Evolutionary conservation across 1,140 invertebrate genomes (phyloP).

Genomic region (Eulimnadia texana): DNA sequence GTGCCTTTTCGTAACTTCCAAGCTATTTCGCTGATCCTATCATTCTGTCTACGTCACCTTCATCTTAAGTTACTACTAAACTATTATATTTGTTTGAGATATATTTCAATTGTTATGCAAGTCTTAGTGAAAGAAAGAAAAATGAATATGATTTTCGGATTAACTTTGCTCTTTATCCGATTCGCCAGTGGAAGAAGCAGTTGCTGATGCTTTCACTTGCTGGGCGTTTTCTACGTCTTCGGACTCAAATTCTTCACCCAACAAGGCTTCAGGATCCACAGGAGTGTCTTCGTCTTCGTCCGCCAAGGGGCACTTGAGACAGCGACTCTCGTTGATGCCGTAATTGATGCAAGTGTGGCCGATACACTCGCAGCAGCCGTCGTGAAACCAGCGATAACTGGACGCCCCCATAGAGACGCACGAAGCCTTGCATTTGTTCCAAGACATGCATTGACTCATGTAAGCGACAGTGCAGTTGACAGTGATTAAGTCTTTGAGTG

Average conservation of each 20-base stretch:
- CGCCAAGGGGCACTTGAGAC: conserved; percentile 22
- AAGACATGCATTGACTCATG: conserved; percentile 76
- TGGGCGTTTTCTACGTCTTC: conserved; percentile 17
- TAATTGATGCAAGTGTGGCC: conserved; percentile 80
- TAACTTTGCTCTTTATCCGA: too few species aligned
- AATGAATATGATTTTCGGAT: too few species aligned
- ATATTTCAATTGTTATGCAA: too few species aligned
- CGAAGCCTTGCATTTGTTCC: conserved; percentile 64
- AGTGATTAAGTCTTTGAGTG: conserved; percentile 45
- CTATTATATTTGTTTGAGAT: too few species aligned
- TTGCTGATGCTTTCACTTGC: too few species aligned
- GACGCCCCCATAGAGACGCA: conserved; percentile 62
- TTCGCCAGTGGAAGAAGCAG: too few species aligned
- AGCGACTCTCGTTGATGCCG: conserved; percentile 73
- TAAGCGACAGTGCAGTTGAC: conserved; percentile 87
- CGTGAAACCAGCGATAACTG: conserved; percentile 67
- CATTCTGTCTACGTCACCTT: too few species aligned
- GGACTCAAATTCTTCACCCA: conserved; percentile 7
- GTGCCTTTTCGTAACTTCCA: too few species aligned
- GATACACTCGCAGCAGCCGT: conserved; percentile 88
- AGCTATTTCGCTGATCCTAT: too few species aligned
- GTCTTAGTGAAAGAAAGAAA: too few species aligned
- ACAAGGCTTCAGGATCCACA: conserved; percentile 14
- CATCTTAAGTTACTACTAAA: too few species aligned
- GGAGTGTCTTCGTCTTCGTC: conserved; percentile 21